Evolutionary conservation across 2,113 vertebrate species (phyloP).

Genomic region (Drymodes brunneopygia): DNA sequence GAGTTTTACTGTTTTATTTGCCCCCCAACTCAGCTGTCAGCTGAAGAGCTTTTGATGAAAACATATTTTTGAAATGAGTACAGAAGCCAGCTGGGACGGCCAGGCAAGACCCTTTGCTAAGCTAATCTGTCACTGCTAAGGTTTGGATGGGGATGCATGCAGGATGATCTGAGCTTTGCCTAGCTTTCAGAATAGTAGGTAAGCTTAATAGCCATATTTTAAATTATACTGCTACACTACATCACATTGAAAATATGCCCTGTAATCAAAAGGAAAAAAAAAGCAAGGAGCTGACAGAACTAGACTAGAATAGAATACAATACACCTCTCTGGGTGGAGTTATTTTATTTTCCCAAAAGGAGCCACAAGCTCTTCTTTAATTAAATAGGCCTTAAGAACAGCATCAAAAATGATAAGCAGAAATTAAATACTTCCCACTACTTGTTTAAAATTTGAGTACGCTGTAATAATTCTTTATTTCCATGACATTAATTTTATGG

Average conservation of each 20-base stretch:
- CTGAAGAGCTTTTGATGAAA: slow-evolving; percentile 35
- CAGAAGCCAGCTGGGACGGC: not conserved
- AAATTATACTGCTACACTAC: not conserved
- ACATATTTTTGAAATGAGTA: slow-evolving; percentile 5
- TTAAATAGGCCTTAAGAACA: slow-evolving; percentile 19
- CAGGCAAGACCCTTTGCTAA: slow-evolving; percentile 41
- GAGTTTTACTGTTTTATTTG: slow-evolving; percentile 30
- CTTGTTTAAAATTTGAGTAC: not conserved
- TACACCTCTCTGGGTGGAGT: slow-evolving; percentile 1
- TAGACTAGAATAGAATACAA: not conserved
- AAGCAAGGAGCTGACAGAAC: not conserved
- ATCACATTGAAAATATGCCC: not conserved
- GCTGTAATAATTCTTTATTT: not conserved
- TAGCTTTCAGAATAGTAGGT: not conserved
- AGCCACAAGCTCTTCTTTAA: not conserved
- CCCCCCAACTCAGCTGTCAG: slow-evolving; percentile 25
- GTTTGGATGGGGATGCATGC: not conserved
- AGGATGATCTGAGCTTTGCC: slow-evolving; percentile 17
- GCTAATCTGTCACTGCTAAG: slow-evolving; percentile 20
- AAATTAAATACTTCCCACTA: slow-evolving; percentile 1
- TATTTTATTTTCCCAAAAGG: slow-evolving; percentile 15
- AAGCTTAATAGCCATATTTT: slow-evolving; percentile 18
- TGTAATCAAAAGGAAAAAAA: slow-evolving; percentile 2
- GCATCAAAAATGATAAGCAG: not conserved
- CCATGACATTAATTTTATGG: slow-evolving; percentile 1